Base-by-base conservation (phyloP, 2,888 invertebrate species). In the Drosophila infuscata region DNA sequence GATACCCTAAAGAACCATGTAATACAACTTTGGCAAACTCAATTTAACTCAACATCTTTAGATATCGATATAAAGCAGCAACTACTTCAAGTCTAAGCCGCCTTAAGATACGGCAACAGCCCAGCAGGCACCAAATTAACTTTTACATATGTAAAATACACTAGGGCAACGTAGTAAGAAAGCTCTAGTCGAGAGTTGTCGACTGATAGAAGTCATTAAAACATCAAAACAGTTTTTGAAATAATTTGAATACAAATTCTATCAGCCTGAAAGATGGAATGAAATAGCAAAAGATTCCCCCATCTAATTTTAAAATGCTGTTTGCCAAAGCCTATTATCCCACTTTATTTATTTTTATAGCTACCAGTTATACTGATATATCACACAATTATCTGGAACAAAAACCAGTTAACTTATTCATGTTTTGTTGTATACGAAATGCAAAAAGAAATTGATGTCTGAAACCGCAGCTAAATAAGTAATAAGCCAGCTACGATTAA, bases 381-480 rank as follows among this genome's bases (percentile, higher is more conserved):
- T 46, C 46, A 46, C 20, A 12, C 20, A 20, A 46, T 46, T 46
- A 46, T 20, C 20, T 46, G 12, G 20, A 46, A 20, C 12, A 20
- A 46, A 46, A 60, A 29, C 12, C 8, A 72, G 59, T 54, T 66
- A 62, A 76, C 48, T 48, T 52, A 12, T 49, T 41, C 43, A n/a
- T 35, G 15, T 61, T 59, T 43, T 58, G 72, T 72, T 61, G 49
- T 54, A 49, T 57, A 60, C 64, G 43, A 30, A 41, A 15, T 3
- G 30, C 11, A 35, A 60, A 54, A 38, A 65, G 41, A 59, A 36
- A 75, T 63, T 64, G 63, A 25, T 25, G 41, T 46, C 30, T 30
- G 60, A 62, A 58, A 62, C 62, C 53, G 41, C 61, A 77, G 64
- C 64, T 62, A 74, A 82, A 85, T 83, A 73, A 88, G 80, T 80